Conservation (phyloP, 2,888 invertebrate species). For the Aromia moschata region DNA sequence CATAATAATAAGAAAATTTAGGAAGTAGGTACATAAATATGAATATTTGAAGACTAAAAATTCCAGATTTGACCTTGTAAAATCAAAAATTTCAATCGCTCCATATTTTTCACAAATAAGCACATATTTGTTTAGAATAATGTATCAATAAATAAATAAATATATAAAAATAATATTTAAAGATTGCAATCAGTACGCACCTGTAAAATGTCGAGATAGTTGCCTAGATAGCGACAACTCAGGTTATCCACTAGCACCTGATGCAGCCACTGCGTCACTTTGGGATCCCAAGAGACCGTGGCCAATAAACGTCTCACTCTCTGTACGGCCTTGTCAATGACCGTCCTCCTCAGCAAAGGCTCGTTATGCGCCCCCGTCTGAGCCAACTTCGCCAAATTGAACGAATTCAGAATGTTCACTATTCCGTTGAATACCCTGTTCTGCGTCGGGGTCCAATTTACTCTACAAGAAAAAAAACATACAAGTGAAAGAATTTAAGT, state of each 20-base stretch:
- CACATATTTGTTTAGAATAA: no score
- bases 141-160: no score
- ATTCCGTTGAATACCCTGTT: slow-evolving; percentile 73
- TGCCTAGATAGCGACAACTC: slow-evolving; percentile 72
- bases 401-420: slow-evolving; percentile 72
- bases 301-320: slow-evolving; percentile 75
- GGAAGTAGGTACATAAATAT: no score
- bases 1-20: no score
- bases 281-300: slow-evolving; percentile 76
- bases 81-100: no score
- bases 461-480: slow-evolving; percentile 63
- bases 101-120: no score
- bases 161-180: no score
- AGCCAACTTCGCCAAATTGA: slow-evolving; percentile 72
- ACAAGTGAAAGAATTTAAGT: no score
- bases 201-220: slow-evolving; percentile 82
- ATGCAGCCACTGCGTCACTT: slow-evolving; percentile 82
- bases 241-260: slow-evolving; percentile 74
- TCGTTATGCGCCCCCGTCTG: slow-evolving; percentile 70
- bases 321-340: slow-evolving; percentile 76
- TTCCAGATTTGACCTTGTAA: no score
- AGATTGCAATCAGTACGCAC: no score
- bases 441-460: slow-evolving; percentile 73
- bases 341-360: slow-evolving; percentile 72
- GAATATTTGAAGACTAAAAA: no score